Conservation (phyloP, 2,797 vertebrate genomes). For the Naso thynnoides region DNA sequence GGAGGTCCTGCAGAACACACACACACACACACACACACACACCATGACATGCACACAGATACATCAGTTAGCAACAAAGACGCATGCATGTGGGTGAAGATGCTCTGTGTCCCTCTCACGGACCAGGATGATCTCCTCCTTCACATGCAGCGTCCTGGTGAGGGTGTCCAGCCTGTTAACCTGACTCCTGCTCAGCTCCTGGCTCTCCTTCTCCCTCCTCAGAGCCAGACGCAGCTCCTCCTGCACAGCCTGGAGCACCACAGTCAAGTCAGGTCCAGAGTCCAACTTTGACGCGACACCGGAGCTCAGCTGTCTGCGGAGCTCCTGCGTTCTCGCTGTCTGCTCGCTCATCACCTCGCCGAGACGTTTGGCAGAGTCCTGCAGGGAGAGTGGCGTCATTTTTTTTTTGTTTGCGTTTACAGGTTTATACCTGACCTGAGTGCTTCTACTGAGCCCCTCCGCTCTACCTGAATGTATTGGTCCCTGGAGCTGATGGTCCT, state of each 20-base stretch:
- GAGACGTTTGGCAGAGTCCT: constrained; percentile 87
- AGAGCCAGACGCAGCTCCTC: constrained; percentile 89
- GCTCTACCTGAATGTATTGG: constrained; percentile 84
- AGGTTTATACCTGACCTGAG: no score
- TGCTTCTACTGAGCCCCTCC: not conserved
- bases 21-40: constrained; percentile 23
- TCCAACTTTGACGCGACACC: rapidly evolving
- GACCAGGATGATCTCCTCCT: constrained; percentile 92
- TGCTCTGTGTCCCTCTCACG: constrained; percentile 13
- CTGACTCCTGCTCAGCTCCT: constrained; percentile 88
- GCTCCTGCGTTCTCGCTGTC: constrained; percentile 84
- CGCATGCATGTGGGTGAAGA: not conserved
- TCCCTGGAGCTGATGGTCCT: constrained; percentile 83
- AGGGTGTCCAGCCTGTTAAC: constrained; percentile 84
- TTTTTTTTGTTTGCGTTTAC: rapidly evolving
- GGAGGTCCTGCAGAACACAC: constrained; percentile 84
- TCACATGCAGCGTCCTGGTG: constrained; percentile 86
- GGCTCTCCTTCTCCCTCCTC: constrained; percentile 89
- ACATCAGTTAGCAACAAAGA: no score
- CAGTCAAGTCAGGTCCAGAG: not conserved
- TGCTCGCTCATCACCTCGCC: constrained; percentile 87
- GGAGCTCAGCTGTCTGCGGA: constrained; percentile 83
- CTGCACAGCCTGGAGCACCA: constrained; percentile 75
- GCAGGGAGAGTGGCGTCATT: rapidly evolving
- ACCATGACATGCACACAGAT: no score